Conservation (phyloP, 2,113 vertebrate genomes). For the Gorsachius goisagi region DNA sequence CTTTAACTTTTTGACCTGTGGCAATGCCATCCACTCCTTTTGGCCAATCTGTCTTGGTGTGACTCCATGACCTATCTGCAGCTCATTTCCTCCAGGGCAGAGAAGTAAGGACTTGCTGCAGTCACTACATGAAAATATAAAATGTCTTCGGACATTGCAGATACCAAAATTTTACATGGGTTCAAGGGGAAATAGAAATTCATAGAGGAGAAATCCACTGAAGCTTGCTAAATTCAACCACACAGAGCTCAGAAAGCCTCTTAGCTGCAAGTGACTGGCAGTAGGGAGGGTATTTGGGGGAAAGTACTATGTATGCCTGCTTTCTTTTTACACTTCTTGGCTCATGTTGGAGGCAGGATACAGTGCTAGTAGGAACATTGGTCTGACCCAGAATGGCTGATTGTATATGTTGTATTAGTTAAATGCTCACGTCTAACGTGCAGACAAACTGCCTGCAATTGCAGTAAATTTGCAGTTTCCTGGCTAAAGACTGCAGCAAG, state of each 20-base stretch:
- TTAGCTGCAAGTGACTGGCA: not conserved
- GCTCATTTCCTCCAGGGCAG: not conserved
- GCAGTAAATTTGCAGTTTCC: conserved; percentile 11
- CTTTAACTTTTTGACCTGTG: not conserved
- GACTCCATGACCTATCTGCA: not conserved
- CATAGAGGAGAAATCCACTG: not conserved
- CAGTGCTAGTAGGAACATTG: not conserved
- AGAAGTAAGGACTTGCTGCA: not conserved
- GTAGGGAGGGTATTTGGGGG: not conserved
- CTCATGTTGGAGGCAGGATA: not conserved
- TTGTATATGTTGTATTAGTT: not conserved
- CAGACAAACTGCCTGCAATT: conserved; percentile 23
- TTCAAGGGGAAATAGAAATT: not conserved
- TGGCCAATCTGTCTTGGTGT: not conserved
- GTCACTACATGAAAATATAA: not conserved
- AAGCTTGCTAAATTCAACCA: not conserved
- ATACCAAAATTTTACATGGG: not conserved
- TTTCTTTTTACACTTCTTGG: not conserved
- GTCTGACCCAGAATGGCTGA: not conserved
- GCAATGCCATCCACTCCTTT: not conserved
- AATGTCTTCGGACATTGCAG: not conserved
- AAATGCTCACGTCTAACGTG: not conserved
- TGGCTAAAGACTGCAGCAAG: not conserved
- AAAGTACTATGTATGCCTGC: not conserved
- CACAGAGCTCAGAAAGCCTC: not conserved